Evolutionary conservation across 2,888 invertebrate species (phyloP), one percentile per base, ranked within the genome.

Genomic region (Protophormia terraenovae): DNA sequence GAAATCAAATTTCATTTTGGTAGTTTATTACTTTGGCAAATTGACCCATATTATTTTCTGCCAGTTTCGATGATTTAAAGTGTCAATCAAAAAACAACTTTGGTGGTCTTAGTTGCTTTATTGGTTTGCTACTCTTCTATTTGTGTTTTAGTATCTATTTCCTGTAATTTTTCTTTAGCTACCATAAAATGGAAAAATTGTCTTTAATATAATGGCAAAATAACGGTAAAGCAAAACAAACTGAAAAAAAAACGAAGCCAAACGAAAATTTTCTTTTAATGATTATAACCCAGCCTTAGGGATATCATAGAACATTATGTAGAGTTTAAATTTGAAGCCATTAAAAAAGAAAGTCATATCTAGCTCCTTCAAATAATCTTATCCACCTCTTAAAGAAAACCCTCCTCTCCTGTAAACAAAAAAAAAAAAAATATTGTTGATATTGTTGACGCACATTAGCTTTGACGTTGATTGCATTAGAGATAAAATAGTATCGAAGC

Each of bases 391-490:
- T 73, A 1, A 12, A 16, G 1, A 45, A 8, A 22, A 5, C 22
- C 4, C 24, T 38, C 62, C 12, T 8, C 32, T 1, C 8, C 29
- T 12, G 29, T 19, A 29, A 53, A 35, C 24, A 50, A 55, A 10
- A 47, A 58, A 50, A 4, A 10, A 58, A 64, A n/a, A 50, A 47
- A 27, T 47, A 60, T 24, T 53, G 67, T 78, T 79, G 75, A 73
- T 83, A 83, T 78, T 81, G 87, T 82, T 82, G 86, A 86, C 87
- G 87, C 85, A 84, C 79, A 86, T 86, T 84, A 81, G 83, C 78
- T 76, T 66, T 84, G 87, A 87, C 83, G 87, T 86, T 86, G 87
- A 86, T 87, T 87, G 86, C 87, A 84, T 81, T 80, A 76, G 55
- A 84, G 78, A 80, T 82, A 87, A 77, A 77, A 66, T 22, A 75